These are phyloP conservation scores for Corvus cornix DNA, from an alignment of 2,113 vertebrate species.

Conservation along the genomic window DNA sequence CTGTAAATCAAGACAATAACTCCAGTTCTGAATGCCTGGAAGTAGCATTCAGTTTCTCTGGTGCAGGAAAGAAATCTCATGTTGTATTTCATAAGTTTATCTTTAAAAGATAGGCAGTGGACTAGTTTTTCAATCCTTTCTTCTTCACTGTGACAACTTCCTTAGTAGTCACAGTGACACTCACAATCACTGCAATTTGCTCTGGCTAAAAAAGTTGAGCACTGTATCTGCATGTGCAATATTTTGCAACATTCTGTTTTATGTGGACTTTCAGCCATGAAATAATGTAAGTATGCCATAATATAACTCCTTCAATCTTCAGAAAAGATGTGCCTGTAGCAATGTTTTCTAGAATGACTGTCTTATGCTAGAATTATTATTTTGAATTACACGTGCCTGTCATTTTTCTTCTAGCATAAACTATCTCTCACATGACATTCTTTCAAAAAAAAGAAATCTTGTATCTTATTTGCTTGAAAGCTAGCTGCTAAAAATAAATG, in stretches of 20 bases:
- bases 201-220: background rate
- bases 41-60: background rate
- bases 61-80: background rate
- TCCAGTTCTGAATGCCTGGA: background rate
- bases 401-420: background rate
- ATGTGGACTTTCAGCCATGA: background rate
- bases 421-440: background rate
- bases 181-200: background rate
- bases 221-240: background rate
- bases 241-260: background rate
- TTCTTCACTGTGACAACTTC: background rate
- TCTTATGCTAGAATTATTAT: background rate
- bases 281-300: background rate
- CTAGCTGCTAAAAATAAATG: background rate
- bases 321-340: background rate
- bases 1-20: background rate
- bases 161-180: background rate
- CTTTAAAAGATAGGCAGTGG: background rate
- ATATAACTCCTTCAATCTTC: background rate
- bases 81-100: background rate
- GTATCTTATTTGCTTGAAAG: background rate
- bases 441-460: background rate
- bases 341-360: background rate
- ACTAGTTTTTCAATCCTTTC: background rate
- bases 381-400: accelerated